Conservation (phyloP, 2,113 vertebrate genomes). For the Pygoscelis adeliae region DNA sequence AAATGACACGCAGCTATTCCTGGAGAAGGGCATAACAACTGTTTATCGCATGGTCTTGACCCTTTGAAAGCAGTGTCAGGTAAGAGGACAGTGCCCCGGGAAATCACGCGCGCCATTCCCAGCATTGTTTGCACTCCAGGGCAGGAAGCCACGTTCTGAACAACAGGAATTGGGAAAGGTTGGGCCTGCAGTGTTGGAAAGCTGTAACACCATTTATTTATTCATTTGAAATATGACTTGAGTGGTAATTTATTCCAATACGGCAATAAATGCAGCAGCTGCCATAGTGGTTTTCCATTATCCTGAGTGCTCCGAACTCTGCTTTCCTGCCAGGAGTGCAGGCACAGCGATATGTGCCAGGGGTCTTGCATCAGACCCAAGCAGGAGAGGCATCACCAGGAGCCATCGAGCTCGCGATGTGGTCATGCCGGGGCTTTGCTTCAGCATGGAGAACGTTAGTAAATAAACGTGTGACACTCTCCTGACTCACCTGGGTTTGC, state of each 20-base stretch:
- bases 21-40: background rate
- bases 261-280: background rate
- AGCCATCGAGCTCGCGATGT: fast-evolving
- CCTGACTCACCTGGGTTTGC: background rate
- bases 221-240: fast-evolving
- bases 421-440: fast-evolving
- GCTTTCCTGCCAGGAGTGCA: background rate
- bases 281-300: fast-evolving
- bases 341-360: fast-evolving
- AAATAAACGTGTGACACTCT: fast-evolving
- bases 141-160: background rate
- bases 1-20: background rate
- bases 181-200: background rate
- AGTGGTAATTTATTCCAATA: background rate
- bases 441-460: fast-evolving
- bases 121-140: fast-evolving
- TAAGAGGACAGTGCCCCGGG: background rate
- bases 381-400: background rate
- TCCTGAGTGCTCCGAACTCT: background rate
- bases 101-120: background rate
- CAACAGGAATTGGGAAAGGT: background rate
- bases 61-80: background rate
- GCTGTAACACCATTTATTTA: background rate
- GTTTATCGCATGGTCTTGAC: fast-evolving
- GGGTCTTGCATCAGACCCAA: background rate